Conservation (phyloP, 2,797 vertebrate species). For the Sebastes taczanowskii region DNA sequence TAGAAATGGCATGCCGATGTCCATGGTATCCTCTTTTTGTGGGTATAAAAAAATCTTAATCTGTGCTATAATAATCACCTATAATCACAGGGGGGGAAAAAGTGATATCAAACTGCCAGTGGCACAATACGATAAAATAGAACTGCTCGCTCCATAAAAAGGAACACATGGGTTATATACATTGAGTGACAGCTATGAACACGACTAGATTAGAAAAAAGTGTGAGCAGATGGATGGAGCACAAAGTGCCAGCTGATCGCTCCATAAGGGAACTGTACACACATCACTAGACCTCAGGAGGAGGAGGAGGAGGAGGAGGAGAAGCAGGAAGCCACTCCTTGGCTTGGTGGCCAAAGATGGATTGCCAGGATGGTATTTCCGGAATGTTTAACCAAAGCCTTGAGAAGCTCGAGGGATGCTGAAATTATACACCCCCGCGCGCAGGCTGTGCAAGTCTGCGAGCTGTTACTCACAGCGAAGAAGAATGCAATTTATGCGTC, state of each 20-base stretch:
- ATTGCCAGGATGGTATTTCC: constrained; percentile 70
- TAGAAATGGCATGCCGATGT: neutral
- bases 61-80: neutral
- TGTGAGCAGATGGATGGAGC: constrained; percentile 33
- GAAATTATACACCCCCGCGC: constrained; percentile 62
- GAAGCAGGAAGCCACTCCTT: constrained; percentile 57
- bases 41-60: neutral
- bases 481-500: constrained; percentile 73
- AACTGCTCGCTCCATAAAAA: neutral
- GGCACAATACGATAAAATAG: neutral
- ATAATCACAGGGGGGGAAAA: neutral
- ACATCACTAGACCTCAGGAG: constrained; percentile 32
- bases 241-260: constrained; percentile 37
- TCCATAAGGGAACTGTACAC: constrained; percentile 26
- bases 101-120: neutral
- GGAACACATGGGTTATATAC: constrained; percentile 1
- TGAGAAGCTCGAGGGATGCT: constrained; percentile 60
- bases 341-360: constrained; percentile 46
- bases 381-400: constrained; percentile 76
- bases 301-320: constrained; percentile 18
- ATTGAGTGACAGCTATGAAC: constrained; percentile 33
- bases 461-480: constrained; percentile 58
- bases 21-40: neutral
- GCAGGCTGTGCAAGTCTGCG: constrained; percentile 49
- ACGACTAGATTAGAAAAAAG: constrained; percentile 10